phyloP scores from a whole-genome alignment of 2,797 vertebrate genomes.

The Aeoliscus strigatus region DNA sequence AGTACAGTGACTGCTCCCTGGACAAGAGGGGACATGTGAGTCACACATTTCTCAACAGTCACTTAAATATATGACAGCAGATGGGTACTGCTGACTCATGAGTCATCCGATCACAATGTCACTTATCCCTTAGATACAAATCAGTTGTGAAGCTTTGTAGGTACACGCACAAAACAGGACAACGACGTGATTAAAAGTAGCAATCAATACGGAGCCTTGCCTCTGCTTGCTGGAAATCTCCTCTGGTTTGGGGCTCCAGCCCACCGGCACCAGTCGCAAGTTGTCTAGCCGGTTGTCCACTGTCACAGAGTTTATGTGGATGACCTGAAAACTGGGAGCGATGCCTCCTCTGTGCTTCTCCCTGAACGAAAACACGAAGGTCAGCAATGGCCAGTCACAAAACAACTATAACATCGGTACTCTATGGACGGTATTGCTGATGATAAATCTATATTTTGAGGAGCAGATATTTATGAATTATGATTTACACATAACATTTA shows the following conservation, averaged over 20 bases:
- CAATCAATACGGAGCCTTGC: conserved; percentile 49
- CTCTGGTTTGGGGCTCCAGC: conserved; percentile 91
- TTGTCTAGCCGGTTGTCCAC: conserved; percentile 98
- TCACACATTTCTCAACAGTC: not conserved
- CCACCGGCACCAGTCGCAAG: conserved; percentile 88
- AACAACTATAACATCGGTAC: not conserved
- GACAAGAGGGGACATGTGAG: not conserved
- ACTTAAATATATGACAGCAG: not conserved
- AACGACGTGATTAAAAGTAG: not conserved
- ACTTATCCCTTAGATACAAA: too few relatives aligned
- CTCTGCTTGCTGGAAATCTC: conserved; percentile 97
- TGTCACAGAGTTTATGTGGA: conserved; percentile 94
- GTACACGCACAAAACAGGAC: too few relatives aligned
- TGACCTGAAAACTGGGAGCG: conserved; percentile 93
- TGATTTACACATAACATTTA: too few relatives aligned
- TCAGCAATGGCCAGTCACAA: conserved; percentile 4
- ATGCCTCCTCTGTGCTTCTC: conserved; percentile 95
- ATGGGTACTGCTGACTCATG: not conserved
- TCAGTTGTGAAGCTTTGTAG: too few relatives aligned
- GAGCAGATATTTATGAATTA: too few relatives aligned
- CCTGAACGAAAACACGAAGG: conserved; percentile 65
- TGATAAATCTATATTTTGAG: too few relatives aligned
- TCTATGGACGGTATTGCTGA: too few relatives aligned
- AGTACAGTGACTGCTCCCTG: conserved; percentile 98
- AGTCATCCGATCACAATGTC: too few relatives aligned